Evolutionary conservation across 92 coral and sea anemone genomes (phyloP).

Genomic region (Diadumene lineata): DNA sequence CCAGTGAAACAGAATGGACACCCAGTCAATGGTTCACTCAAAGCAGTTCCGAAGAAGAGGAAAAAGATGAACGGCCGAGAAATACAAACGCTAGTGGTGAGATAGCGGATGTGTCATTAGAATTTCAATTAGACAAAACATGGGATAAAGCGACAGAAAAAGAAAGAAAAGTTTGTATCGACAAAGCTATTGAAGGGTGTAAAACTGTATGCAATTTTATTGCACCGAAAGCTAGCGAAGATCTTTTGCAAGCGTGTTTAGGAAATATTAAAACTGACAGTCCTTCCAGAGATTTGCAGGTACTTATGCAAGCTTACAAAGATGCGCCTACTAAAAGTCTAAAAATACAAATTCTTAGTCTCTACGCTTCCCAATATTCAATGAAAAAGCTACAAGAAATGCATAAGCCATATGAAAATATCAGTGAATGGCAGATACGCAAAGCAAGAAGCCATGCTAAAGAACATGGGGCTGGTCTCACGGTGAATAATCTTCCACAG

Average conservation of each 20-base stretch:
- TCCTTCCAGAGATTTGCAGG: conserved; percentile 37
- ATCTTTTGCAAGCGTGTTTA: conserved; percentile 16
- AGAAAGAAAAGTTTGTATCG: too few species aligned
- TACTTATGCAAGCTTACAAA: conserved; percentile 52
- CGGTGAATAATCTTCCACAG: conserved; percentile 23
- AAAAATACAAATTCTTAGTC: conserved; percentile 64
- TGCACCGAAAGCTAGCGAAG: too few species aligned
- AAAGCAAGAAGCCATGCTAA: conserved; percentile 50
- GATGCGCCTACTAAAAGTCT: conserved; percentile 57
- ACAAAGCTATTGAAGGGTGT: too few species aligned
- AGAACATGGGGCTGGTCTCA: conserved; percentile 41
- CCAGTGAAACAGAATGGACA: too few species aligned
- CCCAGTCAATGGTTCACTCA: too few species aligned
- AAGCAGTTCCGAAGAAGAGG: too few species aligned
- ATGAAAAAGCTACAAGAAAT: conserved; percentile 35
- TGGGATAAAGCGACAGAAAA: too few species aligned
- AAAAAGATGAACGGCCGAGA: too few species aligned
- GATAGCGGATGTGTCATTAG: too few species aligned
- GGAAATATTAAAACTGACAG: not conserved
- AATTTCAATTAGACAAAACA: too few species aligned
- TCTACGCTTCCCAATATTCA: conserved; percentile 43
- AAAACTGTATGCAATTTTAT: too few species aligned
- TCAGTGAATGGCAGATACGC: conserved; percentile 52
- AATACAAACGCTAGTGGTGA: too few species aligned
- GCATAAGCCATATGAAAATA: conserved; percentile 38